Percentiles rank a stretch among this genome's conserved stretches.
Conservation (phyloP, 2,113 vertebrate species). For the Pelvicachromis taeniatus region DNA sequence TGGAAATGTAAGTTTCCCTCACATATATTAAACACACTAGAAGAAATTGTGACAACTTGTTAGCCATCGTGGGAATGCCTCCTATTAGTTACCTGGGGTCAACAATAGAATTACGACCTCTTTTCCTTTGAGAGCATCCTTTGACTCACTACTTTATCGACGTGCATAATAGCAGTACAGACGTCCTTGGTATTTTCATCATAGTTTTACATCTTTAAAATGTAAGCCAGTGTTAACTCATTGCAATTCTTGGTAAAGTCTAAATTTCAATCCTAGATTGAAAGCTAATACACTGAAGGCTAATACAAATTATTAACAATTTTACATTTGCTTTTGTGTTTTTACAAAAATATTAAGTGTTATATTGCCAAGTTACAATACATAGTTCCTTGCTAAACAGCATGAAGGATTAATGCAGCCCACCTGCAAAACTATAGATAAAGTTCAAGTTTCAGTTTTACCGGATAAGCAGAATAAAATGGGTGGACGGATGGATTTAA, state of each 20-base stretch:
- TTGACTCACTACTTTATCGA: not conserved
- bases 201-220: not conserved
- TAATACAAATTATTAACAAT: not conserved
- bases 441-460: not conserved
- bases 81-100: not conserved
- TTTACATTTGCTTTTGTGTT: not conserved
- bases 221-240: not conserved
- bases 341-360: not conserved
- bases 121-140: not conserved
- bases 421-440: too few species aligned
- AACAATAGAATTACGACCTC: not conserved
- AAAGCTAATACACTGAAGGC: not conserved
- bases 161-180: not conserved
- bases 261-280: not conserved
- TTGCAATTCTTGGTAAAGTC: not conserved
- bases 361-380: not conserved
- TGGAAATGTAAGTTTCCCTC: not conserved
- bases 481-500: not conserved
- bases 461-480: not conserved
- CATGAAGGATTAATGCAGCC: not conserved
- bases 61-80: not conserved
- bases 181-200: not conserved
- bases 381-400: not conserved
- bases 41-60: not conserved
- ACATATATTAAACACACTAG: not conserved